Conservation (phyloP, 2,113 vertebrate genomes). For the Alosa alosa region DNA sequence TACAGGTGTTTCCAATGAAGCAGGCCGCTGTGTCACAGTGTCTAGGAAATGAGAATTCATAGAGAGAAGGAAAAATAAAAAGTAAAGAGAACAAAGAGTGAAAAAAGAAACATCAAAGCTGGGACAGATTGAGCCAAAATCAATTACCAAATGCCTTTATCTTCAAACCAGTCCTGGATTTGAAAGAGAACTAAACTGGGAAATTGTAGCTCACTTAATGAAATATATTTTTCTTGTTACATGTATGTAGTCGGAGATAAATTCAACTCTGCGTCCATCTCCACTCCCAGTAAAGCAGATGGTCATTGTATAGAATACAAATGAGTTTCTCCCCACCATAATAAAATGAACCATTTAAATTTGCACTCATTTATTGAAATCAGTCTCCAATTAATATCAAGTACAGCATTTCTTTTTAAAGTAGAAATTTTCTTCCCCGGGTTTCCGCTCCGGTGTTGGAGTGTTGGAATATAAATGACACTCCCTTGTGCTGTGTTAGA, state of each 20-base stretch:
- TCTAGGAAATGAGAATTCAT: constrained; percentile 43
- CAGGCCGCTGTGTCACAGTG: constrained; percentile 38
- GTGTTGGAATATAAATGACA: constrained; percentile 14
- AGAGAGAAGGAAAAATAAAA: constrained; percentile 49
- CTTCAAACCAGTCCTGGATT: constrained; percentile 40
- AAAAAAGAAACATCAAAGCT: constrained; percentile 61
- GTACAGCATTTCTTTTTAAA: background rate
- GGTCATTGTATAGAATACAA: constrained; percentile 21
- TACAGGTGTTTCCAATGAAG: constrained; percentile 67
- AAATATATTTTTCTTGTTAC: constrained; percentile 40
- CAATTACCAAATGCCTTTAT: constrained; percentile 56
- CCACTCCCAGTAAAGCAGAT: background rate
- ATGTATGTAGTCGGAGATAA: constrained; percentile 22
- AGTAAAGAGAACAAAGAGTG: constrained; percentile 38
- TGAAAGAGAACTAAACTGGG: constrained; percentile 48
- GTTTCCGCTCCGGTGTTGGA: background rate
- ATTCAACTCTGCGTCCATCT: background rate
- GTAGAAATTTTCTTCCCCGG: background rate
- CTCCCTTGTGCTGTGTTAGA: constrained; percentile 49
- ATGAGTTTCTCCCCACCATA: constrained; percentile 1
- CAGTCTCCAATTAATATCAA: constrained; percentile 4
- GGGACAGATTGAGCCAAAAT: constrained; percentile 56
- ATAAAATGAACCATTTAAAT: constrained; percentile 20
- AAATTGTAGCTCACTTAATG: constrained; percentile 46
- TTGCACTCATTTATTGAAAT: constrained; percentile 19